These are phyloP conservation scores for Anhinga rufa DNA, from an alignment of 2,113 vertebrate genomes.

Conservation along the genomic window DNA sequence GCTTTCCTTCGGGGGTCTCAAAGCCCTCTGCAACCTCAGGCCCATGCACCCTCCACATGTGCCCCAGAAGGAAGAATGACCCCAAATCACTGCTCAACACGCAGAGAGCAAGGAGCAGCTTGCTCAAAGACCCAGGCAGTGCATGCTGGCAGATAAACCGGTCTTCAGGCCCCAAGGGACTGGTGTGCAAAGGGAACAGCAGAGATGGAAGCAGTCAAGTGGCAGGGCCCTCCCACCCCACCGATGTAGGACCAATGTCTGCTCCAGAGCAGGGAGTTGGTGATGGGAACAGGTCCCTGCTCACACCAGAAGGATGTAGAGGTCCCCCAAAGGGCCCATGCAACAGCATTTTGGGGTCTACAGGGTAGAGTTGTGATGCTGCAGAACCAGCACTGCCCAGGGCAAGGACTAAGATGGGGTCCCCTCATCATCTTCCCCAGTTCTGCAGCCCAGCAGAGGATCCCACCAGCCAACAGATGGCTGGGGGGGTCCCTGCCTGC, in stretches of 20 bases:
- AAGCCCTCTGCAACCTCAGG: neutral
- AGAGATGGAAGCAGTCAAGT: neutral
- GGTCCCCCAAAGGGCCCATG: neutral
- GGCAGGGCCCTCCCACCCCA: neutral
- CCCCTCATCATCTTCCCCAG: neutral
- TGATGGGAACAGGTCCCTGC: neutral
- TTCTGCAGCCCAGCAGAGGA: neutral
- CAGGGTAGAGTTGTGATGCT: neutral
- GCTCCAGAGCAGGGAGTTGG: neutral
- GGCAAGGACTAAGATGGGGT: neutral
- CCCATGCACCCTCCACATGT: rapidly evolving
- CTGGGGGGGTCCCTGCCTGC: neutral
- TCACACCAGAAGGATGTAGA: neutral
- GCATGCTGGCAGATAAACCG: neutral
- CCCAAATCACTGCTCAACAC: neutral
- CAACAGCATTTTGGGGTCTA: neutral
- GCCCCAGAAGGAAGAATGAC: neutral
- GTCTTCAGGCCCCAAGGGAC: neutral
- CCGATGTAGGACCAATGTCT: neutral
- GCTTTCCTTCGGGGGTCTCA: neutral
- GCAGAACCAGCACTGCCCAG: neutral
- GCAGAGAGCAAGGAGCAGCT: neutral
- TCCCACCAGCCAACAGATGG: neutral
- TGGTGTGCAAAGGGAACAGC: neutral
- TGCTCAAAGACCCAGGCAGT: neutral